phyloP scores from a whole-genome alignment of 64 coral and sea anemone species.

The Orbicella faveolata region DNA sequence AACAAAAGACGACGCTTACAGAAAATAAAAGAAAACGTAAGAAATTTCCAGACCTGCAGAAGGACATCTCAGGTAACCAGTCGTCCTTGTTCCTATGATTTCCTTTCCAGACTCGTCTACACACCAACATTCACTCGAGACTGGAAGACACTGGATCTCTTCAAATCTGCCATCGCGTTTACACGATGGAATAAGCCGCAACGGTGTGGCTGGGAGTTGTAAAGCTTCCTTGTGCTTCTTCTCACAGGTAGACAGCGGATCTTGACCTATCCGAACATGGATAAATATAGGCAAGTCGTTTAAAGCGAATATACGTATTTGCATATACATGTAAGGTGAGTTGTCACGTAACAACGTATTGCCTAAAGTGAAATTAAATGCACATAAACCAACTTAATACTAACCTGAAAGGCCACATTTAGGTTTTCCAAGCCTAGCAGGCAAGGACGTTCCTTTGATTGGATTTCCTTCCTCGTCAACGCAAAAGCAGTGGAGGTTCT shows the following conservation, averaged over 20 bases:
- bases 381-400: neutral
- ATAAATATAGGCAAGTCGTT: neutral
- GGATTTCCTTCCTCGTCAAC: slow-evolving; percentile 46
- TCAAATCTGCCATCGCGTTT: slow-evolving; percentile 76
- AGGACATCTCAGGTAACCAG: slow-evolving; percentile 52
- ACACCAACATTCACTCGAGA: slow-evolving; percentile 68
- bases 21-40: neutral
- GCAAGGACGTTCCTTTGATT: neutral
- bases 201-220: neutral
- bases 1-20: neutral
- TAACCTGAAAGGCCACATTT: slow-evolving; percentile 8
- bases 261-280: neutral
- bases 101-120: slow-evolving; percentile 65
- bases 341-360: too few species aligned
- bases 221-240: neutral
- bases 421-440: slow-evolving; percentile 29
- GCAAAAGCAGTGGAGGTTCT: slow-evolving; percentile 42
- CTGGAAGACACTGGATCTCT: slow-evolving; percentile 72
- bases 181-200: slow-evolving; percentile 39
- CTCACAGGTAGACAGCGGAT: slow-evolving; percentile 27
- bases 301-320: neutral
- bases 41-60: slow-evolving; percentile 20
- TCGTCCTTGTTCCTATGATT: slow-evolving; percentile 57
- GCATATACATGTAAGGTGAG: too few species aligned
- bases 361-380: neutral